phyloP scores from a whole-genome alignment of 2,113 vertebrate species.

The Pyxicephalus adspersus region DNA sequence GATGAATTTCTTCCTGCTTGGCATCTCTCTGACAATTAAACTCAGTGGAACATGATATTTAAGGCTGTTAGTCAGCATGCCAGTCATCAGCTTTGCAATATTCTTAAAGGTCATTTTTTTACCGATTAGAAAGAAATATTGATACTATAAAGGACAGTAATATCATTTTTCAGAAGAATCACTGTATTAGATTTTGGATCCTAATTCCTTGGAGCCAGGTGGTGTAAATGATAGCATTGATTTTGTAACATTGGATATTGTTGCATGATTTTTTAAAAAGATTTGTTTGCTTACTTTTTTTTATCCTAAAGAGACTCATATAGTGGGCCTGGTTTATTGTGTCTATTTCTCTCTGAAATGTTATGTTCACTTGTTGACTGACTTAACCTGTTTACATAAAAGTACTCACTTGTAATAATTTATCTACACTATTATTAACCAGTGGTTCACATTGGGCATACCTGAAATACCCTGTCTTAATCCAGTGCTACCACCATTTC shows the following conservation, averaged over 20 bases:
- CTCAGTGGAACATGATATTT: slow-evolving; percentile 34
- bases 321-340: too few species aligned
- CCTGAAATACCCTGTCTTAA: too few species aligned
- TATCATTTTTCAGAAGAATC: slow-evolving; percentile 18
- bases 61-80: slow-evolving; percentile 20
- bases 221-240: slow-evolving; percentile 44
- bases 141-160: slow-evolving; percentile 36
- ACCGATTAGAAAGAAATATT: slow-evolving; percentile 34
- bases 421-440: too few species aligned
- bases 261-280: not conserved
- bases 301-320: slow-evolving; percentile 18
- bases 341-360: not conserved
- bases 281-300: slow-evolving; percentile 3
- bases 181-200: slow-evolving; percentile 25
- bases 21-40: slow-evolving; percentile 35
- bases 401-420: too few species aligned
- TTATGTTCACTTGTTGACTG: not conserved
- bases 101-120: slow-evolving; percentile 48
- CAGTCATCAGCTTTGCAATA: slow-evolving; percentile 38
- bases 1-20: not conserved
- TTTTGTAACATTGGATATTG: slow-evolving; percentile 35
- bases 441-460: too few species aligned
- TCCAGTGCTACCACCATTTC: too few species aligned
- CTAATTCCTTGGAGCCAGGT: slow-evolving; percentile 32
- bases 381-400: too few species aligned